Evolutionary conservation across 2,888 invertebrate genomes (phyloP), one percentile per base, ranked within the genome.

Genomic region (Dyspetes luteomarginatus): DNA sequence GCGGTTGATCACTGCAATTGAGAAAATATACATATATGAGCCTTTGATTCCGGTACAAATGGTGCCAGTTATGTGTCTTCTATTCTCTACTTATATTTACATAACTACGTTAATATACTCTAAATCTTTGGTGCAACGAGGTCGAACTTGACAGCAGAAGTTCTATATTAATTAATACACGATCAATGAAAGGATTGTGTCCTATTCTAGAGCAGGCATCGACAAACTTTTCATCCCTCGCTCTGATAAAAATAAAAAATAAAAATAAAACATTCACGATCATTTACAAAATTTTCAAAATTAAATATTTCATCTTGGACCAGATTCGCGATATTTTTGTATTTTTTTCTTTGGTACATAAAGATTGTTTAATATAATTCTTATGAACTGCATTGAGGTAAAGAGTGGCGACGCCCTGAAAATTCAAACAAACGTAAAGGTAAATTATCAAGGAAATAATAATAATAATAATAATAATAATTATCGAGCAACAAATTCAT

Each of bases 1-100:
- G 88, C 78, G 93, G 91, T 56, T 91, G 89, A 88, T 93, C 93
- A 84, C 93, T 94, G 92, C 26, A 93, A 93, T 85, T 74, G 56
- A 85, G 79, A 86, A 85, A 84, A 84, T 74, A 69, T 55, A 19
- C 68, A 69, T 50, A 64, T n/a, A n/a, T n/a, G 17, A 30, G 73
- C 58, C 64, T 64, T 81, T 77, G 73, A 69, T 81, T 69, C 41
- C 41, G 56, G 56, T 50, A 24, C 19, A 60, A 64, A 15, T 19
- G 36, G 43, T 22, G 19, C 12, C 48, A 9, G 3, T 5, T 7
- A 48, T 48, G 17, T 50, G 26, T 64, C 36, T 17, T 60, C 58
- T 45, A 36, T 69, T 60, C 45, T 60, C 50, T 77, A 76, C 56
- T 67, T 62, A 64, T 62, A 43, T 62, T 22, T 43, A 56, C 56